Conservation (phyloP, 1,140 invertebrate species). For the Drosophila takahashii region DNA sequence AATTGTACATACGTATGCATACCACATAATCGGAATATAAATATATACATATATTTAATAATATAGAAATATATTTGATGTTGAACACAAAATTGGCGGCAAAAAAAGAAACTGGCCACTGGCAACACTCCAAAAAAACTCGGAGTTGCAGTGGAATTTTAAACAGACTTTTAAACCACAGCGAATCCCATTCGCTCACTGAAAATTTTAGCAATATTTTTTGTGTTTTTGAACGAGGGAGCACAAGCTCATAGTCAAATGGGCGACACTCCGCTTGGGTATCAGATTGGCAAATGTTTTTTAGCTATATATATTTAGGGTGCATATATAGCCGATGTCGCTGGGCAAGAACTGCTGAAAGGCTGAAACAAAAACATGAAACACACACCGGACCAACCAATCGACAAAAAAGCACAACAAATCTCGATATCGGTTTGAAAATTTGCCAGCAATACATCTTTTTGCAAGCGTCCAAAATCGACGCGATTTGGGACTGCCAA, state of each 20-base stretch:
- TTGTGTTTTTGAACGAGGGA: constrained; percentile 4
- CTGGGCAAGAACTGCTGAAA: constrained; percentile 1
- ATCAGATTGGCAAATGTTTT: constrained; percentile 11
- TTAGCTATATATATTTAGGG: constrained; percentile 11
- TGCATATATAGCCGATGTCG: constrained; percentile 8
- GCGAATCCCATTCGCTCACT: constrained; percentile 15
- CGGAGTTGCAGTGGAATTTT: constrained; percentile 21
- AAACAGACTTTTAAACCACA: constrained; percentile 32
- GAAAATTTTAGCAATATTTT: constrained; percentile 25
- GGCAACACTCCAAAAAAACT: not conserved
- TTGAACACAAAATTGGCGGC: constrained; percentile 50
- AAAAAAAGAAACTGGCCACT: not conserved
- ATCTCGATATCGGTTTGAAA: constrained; percentile 3
- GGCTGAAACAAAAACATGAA: not conserved
- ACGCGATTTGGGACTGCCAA: not conserved
- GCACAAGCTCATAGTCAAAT: not conserved
- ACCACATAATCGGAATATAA: constrained; percentile 69
- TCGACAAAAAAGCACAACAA: constrained; percentile 2
- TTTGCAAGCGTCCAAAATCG: not conserved
- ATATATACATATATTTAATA: constrained; percentile 65
- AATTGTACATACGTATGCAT: constrained; percentile 69
- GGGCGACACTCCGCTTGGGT: not conserved
- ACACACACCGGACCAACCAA: constrained; percentile 7
- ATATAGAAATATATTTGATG: constrained; percentile 73
- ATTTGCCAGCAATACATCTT: not conserved